Percentiles rank a stretch among this genome's conserved stretches.
Conservation (phyloP, 2,888 invertebrate genomes). For the Apodemia duryi region DNA sequence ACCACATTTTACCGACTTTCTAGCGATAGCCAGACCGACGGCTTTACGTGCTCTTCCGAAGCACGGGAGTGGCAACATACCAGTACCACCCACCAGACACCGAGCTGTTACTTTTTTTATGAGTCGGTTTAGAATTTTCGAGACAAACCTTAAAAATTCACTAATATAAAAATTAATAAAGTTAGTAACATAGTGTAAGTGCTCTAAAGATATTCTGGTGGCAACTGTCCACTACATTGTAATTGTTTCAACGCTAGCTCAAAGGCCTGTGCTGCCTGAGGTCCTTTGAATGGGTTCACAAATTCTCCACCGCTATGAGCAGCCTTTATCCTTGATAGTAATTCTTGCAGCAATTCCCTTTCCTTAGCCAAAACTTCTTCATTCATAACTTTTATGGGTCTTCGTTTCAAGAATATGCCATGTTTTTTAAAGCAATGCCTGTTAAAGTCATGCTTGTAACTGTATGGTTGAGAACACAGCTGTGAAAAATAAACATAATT, state of each 20-base stretch:
- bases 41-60: too few relatives aligned
- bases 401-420: conserved; percentile 52
- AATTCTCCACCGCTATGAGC: conserved; percentile 40
- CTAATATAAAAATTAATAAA: too few relatives aligned
- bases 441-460: conserved; percentile 63
- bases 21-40: too few relatives aligned
- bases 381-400: conserved; percentile 53
- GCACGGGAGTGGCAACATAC: too few relatives aligned
- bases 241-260: conserved; percentile 46
- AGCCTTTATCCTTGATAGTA: conserved; percentile 44
- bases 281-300: conserved; percentile 49
- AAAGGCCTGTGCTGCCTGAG: conserved; percentile 44
- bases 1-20: too few relatives aligned
- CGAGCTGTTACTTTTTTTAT: too few relatives aligned
- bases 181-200: too few relatives aligned
- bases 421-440: conserved; percentile 64
- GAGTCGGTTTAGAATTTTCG: too few relatives aligned
- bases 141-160: too few relatives aligned
- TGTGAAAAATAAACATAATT: conserved; percentile 30
- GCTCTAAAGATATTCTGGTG: neutral
- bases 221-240: conserved; percentile 16
- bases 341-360: conserved; percentile 46
- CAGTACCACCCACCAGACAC: too few relatives aligned
- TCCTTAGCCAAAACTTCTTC: conserved; percentile 52
- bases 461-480: conserved; percentile 63